Evolutionary conservation across 1,140 invertebrate species (phyloP).

Genomic region (Brachionus rotundiformis): DNA sequence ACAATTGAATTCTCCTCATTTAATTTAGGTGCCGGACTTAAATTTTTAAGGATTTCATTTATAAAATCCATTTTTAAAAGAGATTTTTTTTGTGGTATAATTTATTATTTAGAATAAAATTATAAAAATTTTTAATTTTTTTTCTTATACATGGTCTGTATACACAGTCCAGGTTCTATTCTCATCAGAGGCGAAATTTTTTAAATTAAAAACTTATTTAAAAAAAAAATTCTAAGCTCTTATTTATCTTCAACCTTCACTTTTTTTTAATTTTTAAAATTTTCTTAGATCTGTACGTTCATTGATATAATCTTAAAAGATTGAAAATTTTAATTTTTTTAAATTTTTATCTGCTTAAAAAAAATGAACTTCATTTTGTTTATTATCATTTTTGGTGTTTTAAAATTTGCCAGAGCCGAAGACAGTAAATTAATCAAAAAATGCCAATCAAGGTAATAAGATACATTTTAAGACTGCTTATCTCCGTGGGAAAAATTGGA

Average conservation of each 20-base stretch:
- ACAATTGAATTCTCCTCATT: not conserved
- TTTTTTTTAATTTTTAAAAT: not conserved
- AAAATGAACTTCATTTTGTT: slow-evolving; percentile 19
- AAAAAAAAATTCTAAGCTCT: not conserved
- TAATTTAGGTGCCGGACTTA: not conserved
- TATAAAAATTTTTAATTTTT: not conserved
- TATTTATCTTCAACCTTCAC: slow-evolving; percentile 31
- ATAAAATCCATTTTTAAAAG: slow-evolving; percentile 45
- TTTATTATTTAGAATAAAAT: too few species aligned
- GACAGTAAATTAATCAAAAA: not conserved
- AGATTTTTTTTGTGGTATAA: too few species aligned
- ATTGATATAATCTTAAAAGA: slow-evolving; percentile 11
- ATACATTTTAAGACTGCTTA: not conserved
- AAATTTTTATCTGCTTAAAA: not conserved
- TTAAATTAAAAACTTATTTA: not conserved
- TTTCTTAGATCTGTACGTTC: not conserved
- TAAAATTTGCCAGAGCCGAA: not conserved
- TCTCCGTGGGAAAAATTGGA: slow-evolving; percentile 48
- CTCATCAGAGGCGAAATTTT: not conserved
- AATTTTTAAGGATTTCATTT: not conserved
- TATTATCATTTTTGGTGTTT: not conserved
- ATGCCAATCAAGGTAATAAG: not conserved
- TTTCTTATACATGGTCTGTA: not conserved
- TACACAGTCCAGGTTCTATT: slow-evolving; percentile 3
- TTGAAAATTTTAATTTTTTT: slow-evolving; percentile 37